These are phyloP conservation scores for Ceratotherium simum DNA, from an alignment of 2,113 vertebrate species.

Conservation along the genomic window DNA sequence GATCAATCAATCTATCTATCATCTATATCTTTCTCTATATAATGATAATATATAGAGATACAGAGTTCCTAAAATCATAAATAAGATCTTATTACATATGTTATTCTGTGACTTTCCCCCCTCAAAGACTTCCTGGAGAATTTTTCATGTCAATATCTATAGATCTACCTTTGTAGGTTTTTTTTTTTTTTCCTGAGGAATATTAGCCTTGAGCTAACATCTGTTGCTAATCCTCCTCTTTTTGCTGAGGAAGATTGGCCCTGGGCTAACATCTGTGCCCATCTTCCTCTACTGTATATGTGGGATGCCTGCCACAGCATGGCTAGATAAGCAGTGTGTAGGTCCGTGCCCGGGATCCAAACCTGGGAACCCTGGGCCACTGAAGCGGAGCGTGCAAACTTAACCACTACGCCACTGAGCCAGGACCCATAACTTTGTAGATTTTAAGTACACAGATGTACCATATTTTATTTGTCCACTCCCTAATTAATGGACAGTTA, in stretches of 20 bases:
- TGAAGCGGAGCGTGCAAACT: too few species aligned
- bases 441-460: not conserved
- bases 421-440: not conserved
- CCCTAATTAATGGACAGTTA: not conserved
- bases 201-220: too few species aligned
- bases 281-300: too few species aligned
- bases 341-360: too few species aligned
- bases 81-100: not conserved
- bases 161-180: not conserved
- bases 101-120: not conserved
- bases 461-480: not conserved
- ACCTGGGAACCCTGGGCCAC: too few species aligned
- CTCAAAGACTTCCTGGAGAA: not conserved
- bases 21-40: not conserved
- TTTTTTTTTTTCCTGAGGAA: too few species aligned
- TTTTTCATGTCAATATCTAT: not conserved
- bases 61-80: not conserved
- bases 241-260: too few species aligned
- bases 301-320: too few species aligned
- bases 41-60: not conserved
- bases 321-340: too few species aligned
- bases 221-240: too few species aligned
- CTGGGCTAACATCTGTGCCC: too few species aligned
- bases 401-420: too few species aligned
- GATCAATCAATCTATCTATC: not conserved